Conservation (phyloP, 2,888 invertebrate genomes). For the Chymomyza procnemis region DNA sequence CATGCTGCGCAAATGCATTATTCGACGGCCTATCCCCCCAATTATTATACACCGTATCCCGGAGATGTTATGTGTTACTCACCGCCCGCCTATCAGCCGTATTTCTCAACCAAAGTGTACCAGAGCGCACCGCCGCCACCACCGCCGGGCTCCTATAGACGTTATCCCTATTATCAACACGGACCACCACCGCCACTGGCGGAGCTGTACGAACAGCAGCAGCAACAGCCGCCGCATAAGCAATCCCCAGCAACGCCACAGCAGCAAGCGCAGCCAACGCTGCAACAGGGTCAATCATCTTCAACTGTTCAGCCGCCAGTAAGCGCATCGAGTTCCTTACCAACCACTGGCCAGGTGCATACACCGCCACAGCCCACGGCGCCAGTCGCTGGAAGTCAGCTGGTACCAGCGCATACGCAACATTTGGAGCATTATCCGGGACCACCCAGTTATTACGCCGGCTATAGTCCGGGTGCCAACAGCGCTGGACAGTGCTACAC, state of each 20-base stretch:
- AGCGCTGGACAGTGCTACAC: constrained; percentile 80
- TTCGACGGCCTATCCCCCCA: constrained; percentile 78
- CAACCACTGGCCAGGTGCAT: neutral
- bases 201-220: constrained; percentile 76
- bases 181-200: constrained; percentile 57
- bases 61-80: constrained; percentile 79
- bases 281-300: neutral
- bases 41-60: constrained; percentile 78
- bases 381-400: constrained; percentile 74
- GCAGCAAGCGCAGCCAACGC: constrained; percentile 53
- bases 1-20: constrained; percentile 79
- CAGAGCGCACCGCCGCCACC: constrained; percentile 76
- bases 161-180: constrained; percentile 72
- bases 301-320: neutral
- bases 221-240: constrained; percentile 33
- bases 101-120: constrained; percentile 80
- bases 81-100: constrained; percentile 80
- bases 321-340: neutral
- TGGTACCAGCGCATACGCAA: constrained; percentile 79
- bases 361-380: constrained; percentile 12
- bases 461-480: constrained; percentile 79
- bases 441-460: constrained; percentile 81
- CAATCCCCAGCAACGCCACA: constrained; percentile 56
- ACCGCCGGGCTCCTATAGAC: constrained; percentile 69
- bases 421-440: constrained; percentile 80